Evolutionary conservation across 2,113 vertebrate species (phyloP).

Genomic region (Brachypodius melanocephalos): DNA sequence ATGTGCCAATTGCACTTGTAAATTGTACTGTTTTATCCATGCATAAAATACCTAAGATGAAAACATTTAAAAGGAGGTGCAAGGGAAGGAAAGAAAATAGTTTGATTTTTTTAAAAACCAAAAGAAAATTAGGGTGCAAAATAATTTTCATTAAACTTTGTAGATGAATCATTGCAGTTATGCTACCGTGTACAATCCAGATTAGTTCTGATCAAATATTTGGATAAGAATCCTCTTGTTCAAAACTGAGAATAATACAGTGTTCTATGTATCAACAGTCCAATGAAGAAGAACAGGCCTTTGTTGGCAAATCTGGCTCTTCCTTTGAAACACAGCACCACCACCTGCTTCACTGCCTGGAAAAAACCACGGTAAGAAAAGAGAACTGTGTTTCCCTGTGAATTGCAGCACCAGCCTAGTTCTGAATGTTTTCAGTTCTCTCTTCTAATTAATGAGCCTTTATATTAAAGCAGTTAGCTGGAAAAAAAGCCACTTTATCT

Average conservation of each 20-base stretch:
- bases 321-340: conserved; percentile 90
- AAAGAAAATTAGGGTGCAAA: background rate
- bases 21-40: background rate
- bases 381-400: background rate
- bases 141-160: background rate
- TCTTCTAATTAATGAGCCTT: conserved; percentile 3
- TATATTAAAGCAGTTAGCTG: background rate
- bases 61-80: background rate
- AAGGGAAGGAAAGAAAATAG: background rate
- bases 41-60: background rate
- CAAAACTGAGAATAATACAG: conserved; percentile 47
- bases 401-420: background rate
- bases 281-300: conserved; percentile 85
- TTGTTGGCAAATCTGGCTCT: conserved; percentile 85
- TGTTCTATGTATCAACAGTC: conserved; percentile 78
- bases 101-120: background rate
- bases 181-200: background rate
- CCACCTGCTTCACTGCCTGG: conserved; percentile 94
- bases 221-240: conserved; percentile 41
- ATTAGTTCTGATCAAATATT: conserved; percentile 36
- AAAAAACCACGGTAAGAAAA: conserved; percentile 93
- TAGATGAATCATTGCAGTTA: background rate
- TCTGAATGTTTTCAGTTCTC: background rate
- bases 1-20: background rate
- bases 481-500: conserved; percentile 5